A percentile compares a stretch with the other conserved stretches of the same genome.
These are phyloP conservation scores for Sinhomidia bicolor DNA, from an alignment of 2,888 invertebrate species.

Conservation along the genomic window DNA sequence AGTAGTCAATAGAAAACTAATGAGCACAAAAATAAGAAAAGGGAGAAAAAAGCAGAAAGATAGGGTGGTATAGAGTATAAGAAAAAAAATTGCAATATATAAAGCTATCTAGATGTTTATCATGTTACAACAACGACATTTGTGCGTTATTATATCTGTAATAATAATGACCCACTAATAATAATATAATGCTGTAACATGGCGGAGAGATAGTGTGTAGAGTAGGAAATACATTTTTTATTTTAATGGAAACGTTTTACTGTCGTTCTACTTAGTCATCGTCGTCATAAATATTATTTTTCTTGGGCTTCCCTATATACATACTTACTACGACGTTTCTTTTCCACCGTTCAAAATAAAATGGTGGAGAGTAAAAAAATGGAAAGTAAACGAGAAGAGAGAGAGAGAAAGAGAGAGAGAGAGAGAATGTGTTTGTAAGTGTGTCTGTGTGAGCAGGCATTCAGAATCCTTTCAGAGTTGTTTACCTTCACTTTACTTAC, in stretches of 20 bases:
- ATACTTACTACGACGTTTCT: background rate
- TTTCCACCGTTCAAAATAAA: slow-evolving; percentile 16
- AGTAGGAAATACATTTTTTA: slow-evolving; percentile 42
- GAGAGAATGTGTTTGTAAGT: background rate
- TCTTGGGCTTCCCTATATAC: background rate
- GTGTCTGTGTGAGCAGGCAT: background rate
- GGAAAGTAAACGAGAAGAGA: slow-evolving; percentile 34
- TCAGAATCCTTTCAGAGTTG: background rate
- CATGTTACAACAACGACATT: background rate
- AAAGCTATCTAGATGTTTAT: slow-evolving; percentile 44
- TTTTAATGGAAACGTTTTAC: slow-evolving; percentile 46
- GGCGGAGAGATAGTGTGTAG: slow-evolving; percentile 30
- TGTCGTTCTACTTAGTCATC: slow-evolving; percentile 40
- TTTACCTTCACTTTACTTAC: slow-evolving; percentile 29
- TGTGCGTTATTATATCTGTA: background rate
- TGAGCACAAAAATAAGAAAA: background rate
- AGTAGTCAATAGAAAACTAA: slow-evolving; percentile 9
- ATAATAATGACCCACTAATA: slow-evolving; percentile 38
- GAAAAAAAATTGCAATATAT: slow-evolving; percentile 38
- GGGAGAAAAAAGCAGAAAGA: background rate
- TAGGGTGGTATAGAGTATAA: background rate
- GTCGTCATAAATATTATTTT: slow-evolving; percentile 60
- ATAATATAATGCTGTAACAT: slow-evolving; percentile 23
- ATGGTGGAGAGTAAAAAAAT: slow-evolving; percentile 23
- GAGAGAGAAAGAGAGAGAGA: background rate